A percentile compares a stretch with the other conserved stretches of the same genome.
These are phyloP conservation scores for Tychaedon coryphoeus DNA, from an alignment of 2,113 vertebrate genomes.

Conservation along the genomic window DNA sequence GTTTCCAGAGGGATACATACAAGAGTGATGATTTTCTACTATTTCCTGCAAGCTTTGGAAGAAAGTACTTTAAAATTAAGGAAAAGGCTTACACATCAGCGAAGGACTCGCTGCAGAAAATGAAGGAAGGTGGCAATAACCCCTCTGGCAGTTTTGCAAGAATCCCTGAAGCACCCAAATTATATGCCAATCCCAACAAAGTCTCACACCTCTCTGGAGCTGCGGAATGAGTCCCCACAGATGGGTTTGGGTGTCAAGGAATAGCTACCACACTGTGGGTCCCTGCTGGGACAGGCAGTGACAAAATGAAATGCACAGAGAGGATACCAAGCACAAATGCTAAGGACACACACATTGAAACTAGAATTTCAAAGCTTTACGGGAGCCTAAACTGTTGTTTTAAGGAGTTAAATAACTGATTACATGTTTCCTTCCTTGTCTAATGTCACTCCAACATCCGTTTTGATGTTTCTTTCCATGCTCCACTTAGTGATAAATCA, in stretches of 20 bases:
- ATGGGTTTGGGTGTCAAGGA: not conserved
- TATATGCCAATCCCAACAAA: rapidly evolving
- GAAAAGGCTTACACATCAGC: not conserved
- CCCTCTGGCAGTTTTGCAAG: not conserved
- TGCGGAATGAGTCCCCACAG: not conserved
- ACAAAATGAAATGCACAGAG: not conserved
- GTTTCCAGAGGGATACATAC: not conserved
- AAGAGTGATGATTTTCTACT: not conserved
- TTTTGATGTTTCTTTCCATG: not conserved
- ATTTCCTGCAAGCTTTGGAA: not conserved
- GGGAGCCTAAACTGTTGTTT: not conserved
- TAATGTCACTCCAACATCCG: not conserved
- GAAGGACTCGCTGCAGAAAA: rapidly evolving
- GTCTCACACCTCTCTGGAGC: not conserved
- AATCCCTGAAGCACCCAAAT: not conserved
- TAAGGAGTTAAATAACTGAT: slow-evolving; percentile 1
- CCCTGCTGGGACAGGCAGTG: not conserved
- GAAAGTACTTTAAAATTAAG: not conserved
- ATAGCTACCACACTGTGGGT: rapidly evolving
- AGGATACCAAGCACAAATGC: not conserved
- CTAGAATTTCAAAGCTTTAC: not conserved
- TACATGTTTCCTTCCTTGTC: not conserved
- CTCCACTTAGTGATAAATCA: not conserved
- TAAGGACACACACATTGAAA: not conserved
- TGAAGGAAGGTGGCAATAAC: not conserved